Evolutionary conservation across 2,113 vertebrate species (phyloP), one percentile per base, ranked within the genome.

Genomic region (Falcunculus frontatus): DNA sequence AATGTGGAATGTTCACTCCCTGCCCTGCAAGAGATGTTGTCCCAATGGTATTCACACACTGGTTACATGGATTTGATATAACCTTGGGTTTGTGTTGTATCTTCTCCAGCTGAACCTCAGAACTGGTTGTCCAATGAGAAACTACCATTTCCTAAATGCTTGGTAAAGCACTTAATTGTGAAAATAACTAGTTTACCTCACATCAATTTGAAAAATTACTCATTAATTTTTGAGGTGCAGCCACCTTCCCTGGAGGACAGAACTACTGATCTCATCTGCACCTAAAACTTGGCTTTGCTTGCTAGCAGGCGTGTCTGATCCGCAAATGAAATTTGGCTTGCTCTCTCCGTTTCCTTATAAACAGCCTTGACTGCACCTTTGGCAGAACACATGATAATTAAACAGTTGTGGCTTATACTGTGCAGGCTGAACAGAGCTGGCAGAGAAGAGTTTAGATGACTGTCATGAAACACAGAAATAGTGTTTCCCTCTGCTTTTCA

Each of bases 161-260:
- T 89, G 89, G 87, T 96, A 79, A 96, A 96, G 89, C 74, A 89
- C 81, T 95, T 97, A 95, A 95, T 94, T 95, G 84, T 94, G 93
- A 93, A 97, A 97, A 97, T 95, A 89, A 91, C 91, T 84, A 90
- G 89, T 96, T 95, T 97, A 79, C 84, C 86, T 95, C 93, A 95
- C 83, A 95, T 63, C 94, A 97, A 91, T 96, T 95, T 95, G 84
- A 95, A 91, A 95, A 94, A 96, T 95, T 95, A 23, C 93, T 95
- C 90, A 89, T 96, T 93, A 96, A 93, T 95, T 95, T 95, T 87
- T 95, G 95, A 93, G 93, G 93, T 90, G 92, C 76, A 94, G 90
- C 86, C 73, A 30, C 93, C 96, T 94, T 97, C 96, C 95, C 93
- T 93, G 90, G 90, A 94, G 95, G 96, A 95, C 90, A 96, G 92